These are phyloP conservation scores for Sabellastarte sp. DNA, from an alignment of 2,888 invertebrate genomes.

Conservation along the genomic window DNA sequence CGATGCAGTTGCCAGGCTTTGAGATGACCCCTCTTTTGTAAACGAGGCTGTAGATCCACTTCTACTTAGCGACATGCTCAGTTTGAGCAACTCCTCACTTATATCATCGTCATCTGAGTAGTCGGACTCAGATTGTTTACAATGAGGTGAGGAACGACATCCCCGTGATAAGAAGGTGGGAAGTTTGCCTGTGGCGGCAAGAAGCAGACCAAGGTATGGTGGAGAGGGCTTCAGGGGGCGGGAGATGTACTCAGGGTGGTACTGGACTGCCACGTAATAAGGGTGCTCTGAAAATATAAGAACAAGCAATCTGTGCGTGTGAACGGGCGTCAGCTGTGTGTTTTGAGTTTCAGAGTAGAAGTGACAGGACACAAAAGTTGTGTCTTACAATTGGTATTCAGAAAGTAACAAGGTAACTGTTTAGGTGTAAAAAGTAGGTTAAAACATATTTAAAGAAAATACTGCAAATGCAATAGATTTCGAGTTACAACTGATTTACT, in stretches of 20 bases:
- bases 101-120: conserved; percentile 16
- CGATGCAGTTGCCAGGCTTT: too few relatives aligned
- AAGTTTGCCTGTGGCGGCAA: conserved; percentile 84
- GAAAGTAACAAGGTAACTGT: too few relatives aligned
- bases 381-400: too few relatives aligned
- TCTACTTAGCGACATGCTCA: background rate
- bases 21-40: background rate
- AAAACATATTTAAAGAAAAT: too few relatives aligned
- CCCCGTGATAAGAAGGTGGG: conserved; percentile 61
- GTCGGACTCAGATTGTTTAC: conserved; percentile 9
- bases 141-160: conserved; percentile 47
- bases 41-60: background rate
- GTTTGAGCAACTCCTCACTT: background rate
- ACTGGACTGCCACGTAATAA: conserved; percentile 94
- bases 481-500: too few relatives aligned
- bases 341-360: too few relatives aligned
- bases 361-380: too few relatives aligned
- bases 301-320: too few relatives aligned
- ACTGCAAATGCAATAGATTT: too few relatives aligned
- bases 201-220: conserved; percentile 89
- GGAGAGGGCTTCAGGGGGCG: conserved; percentile 77
- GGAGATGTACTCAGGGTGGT: conserved; percentile 95
- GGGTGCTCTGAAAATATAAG: conserved; percentile 68
- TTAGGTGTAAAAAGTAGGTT: too few relatives aligned
- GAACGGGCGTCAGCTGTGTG: too few relatives aligned